Conservation (phyloP, 2,888 invertebrate species). For the Drosophila maculinotata region DNA sequence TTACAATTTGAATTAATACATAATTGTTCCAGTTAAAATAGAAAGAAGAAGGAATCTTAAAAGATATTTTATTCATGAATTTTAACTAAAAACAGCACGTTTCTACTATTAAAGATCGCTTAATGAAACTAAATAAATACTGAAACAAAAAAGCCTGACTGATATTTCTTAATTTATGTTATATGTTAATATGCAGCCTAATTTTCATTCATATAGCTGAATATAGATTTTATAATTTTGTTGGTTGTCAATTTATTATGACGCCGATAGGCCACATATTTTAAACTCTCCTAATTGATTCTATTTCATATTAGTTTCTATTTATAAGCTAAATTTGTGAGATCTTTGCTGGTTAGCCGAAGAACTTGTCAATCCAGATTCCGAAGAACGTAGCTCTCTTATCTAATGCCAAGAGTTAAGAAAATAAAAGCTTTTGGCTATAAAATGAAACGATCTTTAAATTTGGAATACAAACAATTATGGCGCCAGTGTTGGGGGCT, state of each 20-base stretch:
- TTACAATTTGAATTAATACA: no score
- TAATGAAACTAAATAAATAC: no score
- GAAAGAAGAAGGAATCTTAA: no score
- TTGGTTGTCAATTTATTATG: slow-evolving; percentile 3
- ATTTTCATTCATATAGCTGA: slow-evolving; percentile 13
- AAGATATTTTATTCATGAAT: neutral
- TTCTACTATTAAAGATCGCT: neutral
- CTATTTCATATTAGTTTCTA: neutral
- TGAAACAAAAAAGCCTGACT: neutral
- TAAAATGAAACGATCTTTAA: slow-evolving; percentile 13
- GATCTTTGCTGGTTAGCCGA: neutral
- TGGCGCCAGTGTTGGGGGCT: neutral
- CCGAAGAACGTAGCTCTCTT: neutral
- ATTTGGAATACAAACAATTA: slow-evolving; percentile 4
- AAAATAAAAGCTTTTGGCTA: slow-evolving; percentile 28
- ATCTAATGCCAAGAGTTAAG: neutral
- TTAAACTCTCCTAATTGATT: slow-evolving; percentile 3
- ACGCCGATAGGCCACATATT: slow-evolving; percentile 2
- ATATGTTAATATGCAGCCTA: neutral
- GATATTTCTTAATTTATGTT: slow-evolving; percentile 17
- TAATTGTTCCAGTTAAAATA: no score
- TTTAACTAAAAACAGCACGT: neutral
- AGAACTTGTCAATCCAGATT: slow-evolving; percentile 12
- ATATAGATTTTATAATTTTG: neutral
- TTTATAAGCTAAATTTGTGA: slow-evolving; percentile 11